Conservation (phyloP, 2,113 vertebrate species). For the Microtus richardsoni region DNA sequence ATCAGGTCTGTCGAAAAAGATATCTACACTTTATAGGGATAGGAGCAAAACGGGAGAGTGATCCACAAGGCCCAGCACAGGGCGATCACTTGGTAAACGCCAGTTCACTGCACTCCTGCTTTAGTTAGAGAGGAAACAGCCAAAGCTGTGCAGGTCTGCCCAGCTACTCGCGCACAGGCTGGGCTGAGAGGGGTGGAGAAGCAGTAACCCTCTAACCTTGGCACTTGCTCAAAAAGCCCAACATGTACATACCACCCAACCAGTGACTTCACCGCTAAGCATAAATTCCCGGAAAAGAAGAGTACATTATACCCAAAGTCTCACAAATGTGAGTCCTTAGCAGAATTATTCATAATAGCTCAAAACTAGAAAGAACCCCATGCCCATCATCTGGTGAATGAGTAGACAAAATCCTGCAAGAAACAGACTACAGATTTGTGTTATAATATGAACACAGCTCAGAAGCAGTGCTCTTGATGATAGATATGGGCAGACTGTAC, state of each 20-base stretch:
- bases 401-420: not conserved
- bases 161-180: not conserved
- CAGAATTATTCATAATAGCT: not conserved
- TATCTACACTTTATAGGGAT: not conserved
- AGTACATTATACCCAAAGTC: not conserved
- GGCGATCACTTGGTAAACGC: not conserved
- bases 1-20: not conserved
- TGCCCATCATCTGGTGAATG: not conserved
- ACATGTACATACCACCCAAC: constrained; percentile 1
- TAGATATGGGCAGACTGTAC: not conserved
- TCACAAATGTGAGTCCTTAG: not conserved
- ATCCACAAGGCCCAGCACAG: not conserved
- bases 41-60: not conserved
- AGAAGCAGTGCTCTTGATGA: not conserved
- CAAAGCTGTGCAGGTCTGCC: not conserved
- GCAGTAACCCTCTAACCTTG: not conserved
- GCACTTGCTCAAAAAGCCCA: constrained; percentile 18
- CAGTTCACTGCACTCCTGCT: not conserved
- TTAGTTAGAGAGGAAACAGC: not conserved
- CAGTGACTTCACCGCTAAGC: not conserved
- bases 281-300: constrained; percentile 25
- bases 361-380: not conserved
- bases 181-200: not conserved
- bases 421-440: not conserved
- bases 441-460: not conserved